These are phyloP conservation scores for Nerophis ophidion DNA, from an alignment of 2,113 vertebrate species.

Conservation along the genomic window DNA sequence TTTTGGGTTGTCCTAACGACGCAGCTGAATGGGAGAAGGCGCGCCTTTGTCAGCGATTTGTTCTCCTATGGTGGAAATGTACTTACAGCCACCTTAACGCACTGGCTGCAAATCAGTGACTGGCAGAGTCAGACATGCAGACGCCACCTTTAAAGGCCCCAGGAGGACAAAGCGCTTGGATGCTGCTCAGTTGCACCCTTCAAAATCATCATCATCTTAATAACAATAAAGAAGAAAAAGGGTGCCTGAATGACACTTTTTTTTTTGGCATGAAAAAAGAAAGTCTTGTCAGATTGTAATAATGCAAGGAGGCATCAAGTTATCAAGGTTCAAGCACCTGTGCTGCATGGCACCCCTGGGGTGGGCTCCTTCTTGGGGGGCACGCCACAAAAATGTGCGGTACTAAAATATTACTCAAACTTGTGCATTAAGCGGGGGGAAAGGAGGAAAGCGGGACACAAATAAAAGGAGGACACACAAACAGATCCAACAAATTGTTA, in stretches of 20 bases:
- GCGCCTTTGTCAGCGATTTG: constrained; percentile 98
- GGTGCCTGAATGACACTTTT: not conserved
- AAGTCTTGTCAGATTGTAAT: too few species aligned
- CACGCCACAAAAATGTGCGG: too few species aligned
- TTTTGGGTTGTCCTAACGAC: constrained; percentile 98
- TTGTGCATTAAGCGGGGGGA: too few species aligned
- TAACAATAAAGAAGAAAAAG: constrained; percentile 23
- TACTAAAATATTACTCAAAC: too few species aligned
- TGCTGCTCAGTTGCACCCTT: constrained; percentile 70
- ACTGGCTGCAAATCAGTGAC: constrained; percentile 96
- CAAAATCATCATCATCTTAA: not conserved
- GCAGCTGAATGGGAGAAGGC: constrained; percentile 91
- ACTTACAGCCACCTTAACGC: constrained; percentile 95
- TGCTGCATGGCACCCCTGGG: too few species aligned
- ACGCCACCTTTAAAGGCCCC: constrained; percentile 80
- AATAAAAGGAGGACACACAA: too few species aligned
- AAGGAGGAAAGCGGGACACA: too few species aligned
- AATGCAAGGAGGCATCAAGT: too few species aligned
- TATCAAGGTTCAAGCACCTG: too few species aligned
- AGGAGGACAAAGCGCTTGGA: constrained; percentile 81
- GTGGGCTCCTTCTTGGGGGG: too few species aligned
- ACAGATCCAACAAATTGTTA: too few species aligned
- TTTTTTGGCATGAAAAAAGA: too few species aligned
- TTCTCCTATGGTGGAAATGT: constrained; percentile 98
- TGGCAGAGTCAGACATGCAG: constrained; percentile 94